Evolutionary conservation across 2,888 invertebrate genomes (phyloP).

Genomic region (Chrysodeixis includens): DNA sequence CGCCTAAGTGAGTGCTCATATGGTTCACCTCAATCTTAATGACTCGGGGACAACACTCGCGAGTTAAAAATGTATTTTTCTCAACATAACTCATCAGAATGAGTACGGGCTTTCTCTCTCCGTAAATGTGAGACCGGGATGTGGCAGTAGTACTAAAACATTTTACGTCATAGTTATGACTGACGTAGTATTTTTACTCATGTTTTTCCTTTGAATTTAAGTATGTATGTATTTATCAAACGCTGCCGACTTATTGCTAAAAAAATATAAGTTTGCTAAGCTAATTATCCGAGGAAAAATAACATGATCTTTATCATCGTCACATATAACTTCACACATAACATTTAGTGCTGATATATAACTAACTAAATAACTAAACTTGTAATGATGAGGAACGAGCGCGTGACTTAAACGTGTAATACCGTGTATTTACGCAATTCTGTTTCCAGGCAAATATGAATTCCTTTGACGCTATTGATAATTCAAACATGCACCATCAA

Average conservation of each 20-base stretch:
- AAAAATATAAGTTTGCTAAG: not conserved
- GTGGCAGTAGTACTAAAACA: conserved; percentile 13
- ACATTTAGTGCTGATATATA: no score
- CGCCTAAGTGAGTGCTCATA: conserved; percentile 76
- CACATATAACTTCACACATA: no score
- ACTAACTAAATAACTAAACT: not conserved
- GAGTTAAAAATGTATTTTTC: conserved; percentile 46
- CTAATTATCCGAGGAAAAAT: not conserved
- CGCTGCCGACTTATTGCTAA: not conserved
- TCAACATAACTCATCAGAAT: conserved; percentile 40
- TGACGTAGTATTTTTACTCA: conserved; percentile 6
- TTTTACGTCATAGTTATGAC: conserved; percentile 19
- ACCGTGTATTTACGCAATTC: not conserved
- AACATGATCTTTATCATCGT: not conserved
- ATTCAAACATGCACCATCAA: no score
- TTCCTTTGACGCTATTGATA: not conserved
- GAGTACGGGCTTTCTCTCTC: conserved; percentile 35
- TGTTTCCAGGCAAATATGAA: not conserved
- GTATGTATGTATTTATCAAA: not conserved
- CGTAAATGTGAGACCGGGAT: conserved; percentile 25
- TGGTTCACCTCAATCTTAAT: conserved; percentile 73
- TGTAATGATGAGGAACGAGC: not conserved
- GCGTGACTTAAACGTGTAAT: not conserved
- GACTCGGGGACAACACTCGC: conserved; percentile 45
- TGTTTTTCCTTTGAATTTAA: not conserved